Base-by-base conservation (phyloP, 2,113 vertebrate genomes). In the Oryzias javanicus region DNA sequence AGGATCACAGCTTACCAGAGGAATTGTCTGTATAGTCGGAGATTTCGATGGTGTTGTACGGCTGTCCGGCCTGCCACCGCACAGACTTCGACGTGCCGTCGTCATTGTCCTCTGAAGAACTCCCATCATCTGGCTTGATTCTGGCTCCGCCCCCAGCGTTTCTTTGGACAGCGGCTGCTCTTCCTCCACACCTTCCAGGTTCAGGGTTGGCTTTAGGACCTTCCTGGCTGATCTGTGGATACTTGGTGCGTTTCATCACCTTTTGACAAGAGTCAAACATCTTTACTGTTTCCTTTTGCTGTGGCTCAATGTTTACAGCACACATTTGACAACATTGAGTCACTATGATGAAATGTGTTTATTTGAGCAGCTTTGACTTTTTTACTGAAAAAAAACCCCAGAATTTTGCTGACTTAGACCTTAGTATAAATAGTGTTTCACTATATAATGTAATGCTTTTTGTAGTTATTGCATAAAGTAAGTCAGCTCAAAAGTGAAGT, bases 1-100 rank as follows among this genome's bases (percentile, higher is more conserved):
- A 14, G 3, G 41, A 27, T 7, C 3, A 12, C 42, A 0, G 25
- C 79, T 52, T 8, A 86, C 83, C 83, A 1, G 83, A 89, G 18
- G 84, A 88, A 10, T 81, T 64, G 35, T 89, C 77, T 0, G 85
- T 80, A 69, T 41, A 4, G 4, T 74, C 77, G 0, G 75, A 67
- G 4, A 76, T 57, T 5, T 72, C 74, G 0, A 0, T 14, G 3
- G 14, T 22, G 15, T 6, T 35, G 25, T 16, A 0, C 18, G 2
- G 5, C 5, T 8, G 18, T 14, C 12, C 7, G n/a, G 0, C 1
- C 14, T 22, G 17, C 20, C 14, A 3, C 0, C 16, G 0, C 1
- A 1, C 6, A 5, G 17, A 6, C 57, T 24, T 52, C 1, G 3
- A 1, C 2, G 4, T 20, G 27, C 2, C 8, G 3, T 1, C 1